Conservation (phyloP, 2,888 invertebrate genomes). For the Vandiemenella viatica region DNA sequence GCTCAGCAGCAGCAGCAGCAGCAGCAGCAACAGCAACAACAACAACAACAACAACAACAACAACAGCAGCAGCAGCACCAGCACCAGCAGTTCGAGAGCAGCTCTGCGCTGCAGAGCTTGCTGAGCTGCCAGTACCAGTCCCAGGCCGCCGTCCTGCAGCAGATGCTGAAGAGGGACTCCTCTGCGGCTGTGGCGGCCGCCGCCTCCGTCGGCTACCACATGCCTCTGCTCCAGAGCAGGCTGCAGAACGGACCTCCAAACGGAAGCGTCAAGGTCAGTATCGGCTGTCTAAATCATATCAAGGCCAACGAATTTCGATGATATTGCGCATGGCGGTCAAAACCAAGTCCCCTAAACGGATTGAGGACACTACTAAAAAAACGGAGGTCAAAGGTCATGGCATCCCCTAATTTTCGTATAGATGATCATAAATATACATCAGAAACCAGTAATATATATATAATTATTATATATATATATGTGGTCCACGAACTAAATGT, state of each 20-base stretch:
- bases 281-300: no score
- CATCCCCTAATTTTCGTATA: no score
- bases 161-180: slow-evolving; percentile 19
- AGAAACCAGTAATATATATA: no score
- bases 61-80: slow-evolving; percentile 32
- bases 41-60: slow-evolving; percentile 15
- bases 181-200: slow-evolving; percentile 17
- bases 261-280: slow-evolving; percentile 44
- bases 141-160: slow-evolving; percentile 23
- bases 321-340: no score
- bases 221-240: slow-evolving; percentile 66
- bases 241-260: slow-evolving; percentile 47
- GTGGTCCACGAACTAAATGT: no score
- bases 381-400: no score
- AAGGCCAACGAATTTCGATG: no score
- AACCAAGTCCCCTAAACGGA: no score
- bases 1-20: slow-evolving; percentile 21
- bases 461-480: no score
- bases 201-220: slow-evolving; percentile 32
- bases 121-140: slow-evolving; percentile 28
- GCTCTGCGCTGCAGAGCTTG: slow-evolving; percentile 57
- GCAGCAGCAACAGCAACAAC: slow-evolving; percentile 35
- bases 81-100: slow-evolving; percentile 26
- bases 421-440: no score
- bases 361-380: no score